phyloP scores from a whole-genome alignment of 1,140 invertebrate species.

The Neuroterus valhalla region DNA sequence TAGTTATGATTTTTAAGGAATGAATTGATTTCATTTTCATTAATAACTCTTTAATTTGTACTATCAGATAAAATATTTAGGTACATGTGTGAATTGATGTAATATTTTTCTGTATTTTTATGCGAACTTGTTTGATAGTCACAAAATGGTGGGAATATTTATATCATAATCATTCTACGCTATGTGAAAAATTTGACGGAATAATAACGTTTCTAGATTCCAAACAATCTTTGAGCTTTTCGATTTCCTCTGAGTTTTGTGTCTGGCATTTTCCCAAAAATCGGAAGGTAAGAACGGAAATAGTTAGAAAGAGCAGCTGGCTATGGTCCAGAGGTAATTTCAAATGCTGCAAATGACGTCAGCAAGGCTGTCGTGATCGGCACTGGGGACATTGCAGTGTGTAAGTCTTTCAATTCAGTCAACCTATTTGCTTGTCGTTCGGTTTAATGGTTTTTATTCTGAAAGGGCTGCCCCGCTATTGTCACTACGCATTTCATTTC shows the following conservation, averaged over 20 bases:
- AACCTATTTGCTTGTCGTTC: constrained; percentile 43
- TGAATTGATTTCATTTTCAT: no score
- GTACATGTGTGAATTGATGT: no score
- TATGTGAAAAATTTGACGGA: neutral
- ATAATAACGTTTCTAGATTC: neutral
- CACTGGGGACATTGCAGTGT: constrained; percentile 24
- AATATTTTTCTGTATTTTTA: no score
- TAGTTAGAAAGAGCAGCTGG: constrained; percentile 44
- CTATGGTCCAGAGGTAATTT: constrained; percentile 58
- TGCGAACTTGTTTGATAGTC: no score
- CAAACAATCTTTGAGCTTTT: neutral
- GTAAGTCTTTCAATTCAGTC: constrained; percentile 47
- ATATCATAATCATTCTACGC: neutral
- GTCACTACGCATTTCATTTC: constrained; percentile 23
- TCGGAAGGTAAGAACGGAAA: neutral
- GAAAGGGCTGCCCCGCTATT: constrained; percentile 4
- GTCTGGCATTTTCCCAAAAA: constrained; percentile 5
- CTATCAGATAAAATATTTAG: no score
- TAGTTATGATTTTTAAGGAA: no score
- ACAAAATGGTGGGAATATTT: no score
- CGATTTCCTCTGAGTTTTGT: neutral
- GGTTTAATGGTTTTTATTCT: constrained; percentile 31
- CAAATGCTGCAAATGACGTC: constrained; percentile 52
- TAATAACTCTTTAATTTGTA: no score
- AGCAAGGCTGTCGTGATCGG: constrained; percentile 41